Evolutionary conservation across 2,797 vertebrate genomes (phyloP).

Genomic region (Xiphorhynchus erythropygius): DNA sequence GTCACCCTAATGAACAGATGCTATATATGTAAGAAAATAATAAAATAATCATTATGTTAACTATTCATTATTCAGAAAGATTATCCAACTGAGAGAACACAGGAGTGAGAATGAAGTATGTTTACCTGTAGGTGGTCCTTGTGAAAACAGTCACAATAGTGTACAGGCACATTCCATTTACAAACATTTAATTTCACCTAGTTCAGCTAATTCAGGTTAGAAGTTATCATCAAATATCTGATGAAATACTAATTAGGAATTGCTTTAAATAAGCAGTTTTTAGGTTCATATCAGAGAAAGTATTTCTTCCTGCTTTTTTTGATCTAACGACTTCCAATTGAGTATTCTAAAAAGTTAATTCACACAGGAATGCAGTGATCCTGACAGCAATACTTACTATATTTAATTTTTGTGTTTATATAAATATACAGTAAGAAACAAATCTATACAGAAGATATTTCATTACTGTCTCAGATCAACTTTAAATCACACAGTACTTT

Average conservation of each 20-base stretch:
- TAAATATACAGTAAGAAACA: not conserved
- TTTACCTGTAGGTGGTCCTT: not conserved
- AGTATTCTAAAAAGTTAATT: not conserved
- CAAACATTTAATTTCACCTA: constrained; percentile 50
- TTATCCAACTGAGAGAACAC: not conserved
- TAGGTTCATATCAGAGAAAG: constrained; percentile 15
- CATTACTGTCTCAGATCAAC: not conserved
- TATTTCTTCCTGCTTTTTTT: constrained; percentile 19
- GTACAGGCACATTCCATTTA: not conserved
- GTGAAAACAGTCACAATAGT: not conserved
- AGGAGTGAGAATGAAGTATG: not conserved
- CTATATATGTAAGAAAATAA: not conserved
- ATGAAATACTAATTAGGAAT: constrained; percentile 64
- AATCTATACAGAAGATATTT: not conserved
- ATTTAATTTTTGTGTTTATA: not conserved
- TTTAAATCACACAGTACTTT: not conserved
- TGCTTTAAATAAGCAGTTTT: constrained; percentile 12
- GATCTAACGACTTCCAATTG: not conserved
- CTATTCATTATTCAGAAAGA: not conserved
- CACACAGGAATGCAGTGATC: not conserved
- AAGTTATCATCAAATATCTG: constrained; percentile 16
- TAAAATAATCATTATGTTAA: not conserved
- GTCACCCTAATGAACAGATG: not conserved
- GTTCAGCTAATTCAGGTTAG: constrained; percentile 35
- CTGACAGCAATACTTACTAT: not conserved